Percentiles rank a stretch among this genome's conserved stretches.
Conservation (phyloP, 2,797 vertebrate genomes). For the Galaxias olidus region DNA sequence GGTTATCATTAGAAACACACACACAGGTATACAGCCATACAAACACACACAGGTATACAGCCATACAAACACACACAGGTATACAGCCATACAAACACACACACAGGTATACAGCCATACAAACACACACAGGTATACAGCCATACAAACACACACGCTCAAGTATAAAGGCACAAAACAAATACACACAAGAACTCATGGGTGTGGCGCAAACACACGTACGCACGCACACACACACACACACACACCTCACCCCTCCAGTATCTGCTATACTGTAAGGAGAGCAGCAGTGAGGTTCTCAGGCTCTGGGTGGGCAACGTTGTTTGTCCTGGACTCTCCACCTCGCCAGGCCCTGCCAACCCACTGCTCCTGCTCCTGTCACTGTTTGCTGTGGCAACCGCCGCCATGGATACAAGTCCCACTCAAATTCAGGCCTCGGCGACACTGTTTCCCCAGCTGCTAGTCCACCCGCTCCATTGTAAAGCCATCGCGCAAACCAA, state of each 20-base stretch:
- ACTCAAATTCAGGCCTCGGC: background rate
- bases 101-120: background rate
- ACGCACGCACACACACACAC: background rate
- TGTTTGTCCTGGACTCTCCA: background rate
- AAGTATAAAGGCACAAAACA: background rate
- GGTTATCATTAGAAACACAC: slow-evolving; percentile 19
- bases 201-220: background rate
- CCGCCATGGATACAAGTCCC: slow-evolving; percentile 12
- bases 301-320: background rate
- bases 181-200: background rate
- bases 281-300: background rate
- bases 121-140: background rate
- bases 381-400: slow-evolving; percentile 21
- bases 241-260: background rate
- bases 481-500: background rate
- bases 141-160: slow-evolving; percentile 7
- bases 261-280: background rate
- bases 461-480: background rate
- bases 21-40: slow-evolving; percentile 27
- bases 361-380: background rate
- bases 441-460: slow-evolving; percentile 1
- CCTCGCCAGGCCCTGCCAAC: slow-evolving; percentile 5
- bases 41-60: slow-evolving; percentile 9
- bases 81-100: slow-evolving; percentile 9
- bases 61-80: slow-evolving; percentile 3